phyloP scores from a whole-genome alignment of 2,113 vertebrate genomes.

The Cryptomyrus ogoouensis region DNA sequence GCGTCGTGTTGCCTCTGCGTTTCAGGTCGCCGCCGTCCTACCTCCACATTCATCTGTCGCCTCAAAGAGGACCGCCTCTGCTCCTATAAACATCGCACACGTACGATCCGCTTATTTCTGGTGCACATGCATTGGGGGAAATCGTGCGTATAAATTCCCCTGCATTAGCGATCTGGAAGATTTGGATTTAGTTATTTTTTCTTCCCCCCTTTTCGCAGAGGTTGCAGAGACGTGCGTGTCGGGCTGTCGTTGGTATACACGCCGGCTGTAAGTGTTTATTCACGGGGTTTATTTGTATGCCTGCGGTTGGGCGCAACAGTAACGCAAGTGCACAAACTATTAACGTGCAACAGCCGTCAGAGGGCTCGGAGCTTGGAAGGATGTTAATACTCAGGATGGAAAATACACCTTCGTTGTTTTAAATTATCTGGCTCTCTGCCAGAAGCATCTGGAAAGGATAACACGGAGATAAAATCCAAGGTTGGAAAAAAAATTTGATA shows the following conservation, averaged over 20 bases:
- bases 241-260: not conserved
- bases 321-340: not conserved
- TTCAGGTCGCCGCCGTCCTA: slow-evolving; percentile 4
- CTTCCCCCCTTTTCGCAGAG: not conserved
- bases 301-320: not conserved
- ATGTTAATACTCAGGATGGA: slow-evolving; percentile 44
- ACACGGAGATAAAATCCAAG: slow-evolving; percentile 39
- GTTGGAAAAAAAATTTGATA: slow-evolving; percentile 20
- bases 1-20: not conserved
- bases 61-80: not conserved
- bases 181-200: not conserved
- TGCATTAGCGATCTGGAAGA: not conserved
- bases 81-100: not conserved
- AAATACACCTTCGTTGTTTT: slow-evolving; percentile 25
- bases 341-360: slow-evolving; percentile 10
- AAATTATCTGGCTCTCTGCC: slow-evolving; percentile 44
- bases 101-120: not conserved
- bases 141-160: not conserved
- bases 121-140: not conserved
- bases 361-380: slow-evolving; percentile 31
- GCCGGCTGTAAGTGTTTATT: slow-evolving; percentile 10
- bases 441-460: slow-evolving; percentile 63
- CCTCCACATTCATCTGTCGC: slow-evolving; percentile 5
- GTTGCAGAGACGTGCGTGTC: not conserved
- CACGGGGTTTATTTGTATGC: slow-evolving; percentile 8